Evolutionary conservation across 2,888 invertebrate species (phyloP).

Genomic region (Hypselothyrea guttata): DNA sequence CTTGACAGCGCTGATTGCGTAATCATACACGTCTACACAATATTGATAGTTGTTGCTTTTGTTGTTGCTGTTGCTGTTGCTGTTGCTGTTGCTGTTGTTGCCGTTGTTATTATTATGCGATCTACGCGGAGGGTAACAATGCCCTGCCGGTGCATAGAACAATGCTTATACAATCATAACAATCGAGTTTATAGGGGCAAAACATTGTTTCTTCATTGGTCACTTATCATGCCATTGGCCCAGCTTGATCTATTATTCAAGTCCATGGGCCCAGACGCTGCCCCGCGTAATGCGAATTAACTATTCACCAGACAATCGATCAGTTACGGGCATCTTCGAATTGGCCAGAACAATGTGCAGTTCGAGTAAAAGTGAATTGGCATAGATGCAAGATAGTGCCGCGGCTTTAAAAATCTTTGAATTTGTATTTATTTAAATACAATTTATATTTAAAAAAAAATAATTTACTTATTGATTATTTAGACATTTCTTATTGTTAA

Average conservation of each 20-base stretch:
- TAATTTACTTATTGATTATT: too few relatives aligned
- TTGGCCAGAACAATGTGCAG: not conserved
- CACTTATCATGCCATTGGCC: conserved; percentile 26
- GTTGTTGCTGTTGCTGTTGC: not conserved
- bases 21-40: conserved; percentile 28
- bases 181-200: conserved; percentile 15
- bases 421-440: too few relatives aligned
- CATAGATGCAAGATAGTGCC: too few relatives aligned
- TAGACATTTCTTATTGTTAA: too few relatives aligned
- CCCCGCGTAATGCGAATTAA: conserved; percentile 17
- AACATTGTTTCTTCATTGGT: conserved; percentile 29
- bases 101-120: not conserved
- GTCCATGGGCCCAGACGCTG: conserved; percentile 1
- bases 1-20: conserved; percentile 37
- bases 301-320: conserved; percentile 12
- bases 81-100: not conserved
- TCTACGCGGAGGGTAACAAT: conserved; percentile 19
- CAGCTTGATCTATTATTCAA: conserved; percentile 11
- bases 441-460: too few relatives aligned
- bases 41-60: conserved; percentile 9
- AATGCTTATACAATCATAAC: conserved; percentile 23
- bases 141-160: conserved; percentile 8
- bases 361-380: conserved; percentile 3
- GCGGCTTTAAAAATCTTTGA: too few relatives aligned
- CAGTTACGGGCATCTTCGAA: too few relatives aligned